A percentile compares a stretch with the other conserved stretches of the same genome.
Evolutionary conservation across 2,113 vertebrate species (phyloP).

Genomic region (Periophthalmodon schlosseri): DNA sequence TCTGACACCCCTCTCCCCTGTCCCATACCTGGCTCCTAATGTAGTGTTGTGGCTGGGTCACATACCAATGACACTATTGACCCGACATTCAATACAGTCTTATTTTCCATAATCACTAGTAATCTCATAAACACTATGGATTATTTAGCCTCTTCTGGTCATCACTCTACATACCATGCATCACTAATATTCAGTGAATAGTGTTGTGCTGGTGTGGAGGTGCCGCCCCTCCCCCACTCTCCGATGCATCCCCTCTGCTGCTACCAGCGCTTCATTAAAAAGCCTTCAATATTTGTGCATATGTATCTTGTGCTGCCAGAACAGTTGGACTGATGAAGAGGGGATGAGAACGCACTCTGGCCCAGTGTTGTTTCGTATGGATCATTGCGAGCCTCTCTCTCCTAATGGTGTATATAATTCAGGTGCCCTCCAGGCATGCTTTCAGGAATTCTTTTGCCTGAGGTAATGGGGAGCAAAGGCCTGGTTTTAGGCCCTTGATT

Average conservation of each 20-base stretch:
- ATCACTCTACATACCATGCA: constrained; percentile 30
- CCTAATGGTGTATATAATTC: constrained; percentile 99
- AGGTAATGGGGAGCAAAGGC: constrained; percentile 98
- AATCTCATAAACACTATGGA: background rate
- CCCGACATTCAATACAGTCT: background rate
- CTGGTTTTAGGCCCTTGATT: constrained; percentile 97
- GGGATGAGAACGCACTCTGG: constrained; percentile 81
- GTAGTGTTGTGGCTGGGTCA: background rate
- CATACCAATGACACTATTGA: background rate
- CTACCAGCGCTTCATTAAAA: constrained; percentile 63
- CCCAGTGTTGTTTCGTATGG: constrained; percentile 86
- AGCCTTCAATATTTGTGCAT: constrained; percentile 69
- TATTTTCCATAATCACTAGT: background rate
- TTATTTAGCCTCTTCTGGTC: constrained; percentile 9
- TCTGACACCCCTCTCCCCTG: too few species aligned
- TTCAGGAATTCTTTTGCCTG: constrained; percentile 99
- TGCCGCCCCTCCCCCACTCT: constrained; percentile 41
- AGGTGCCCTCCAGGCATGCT: constrained; percentile 98
- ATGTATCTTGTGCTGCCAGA: constrained; percentile 68
- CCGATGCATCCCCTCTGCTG: constrained; percentile 40
- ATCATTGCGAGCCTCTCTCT: constrained; percentile 89
- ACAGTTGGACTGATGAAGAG: constrained; percentile 61
- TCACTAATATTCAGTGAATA: constrained; percentile 38
- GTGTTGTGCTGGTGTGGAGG: constrained; percentile 26
- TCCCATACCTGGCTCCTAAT: background rate